phyloP scores from a whole-genome alignment of 1,140 invertebrate species.

The Caligus rogercresseyi region DNA sequence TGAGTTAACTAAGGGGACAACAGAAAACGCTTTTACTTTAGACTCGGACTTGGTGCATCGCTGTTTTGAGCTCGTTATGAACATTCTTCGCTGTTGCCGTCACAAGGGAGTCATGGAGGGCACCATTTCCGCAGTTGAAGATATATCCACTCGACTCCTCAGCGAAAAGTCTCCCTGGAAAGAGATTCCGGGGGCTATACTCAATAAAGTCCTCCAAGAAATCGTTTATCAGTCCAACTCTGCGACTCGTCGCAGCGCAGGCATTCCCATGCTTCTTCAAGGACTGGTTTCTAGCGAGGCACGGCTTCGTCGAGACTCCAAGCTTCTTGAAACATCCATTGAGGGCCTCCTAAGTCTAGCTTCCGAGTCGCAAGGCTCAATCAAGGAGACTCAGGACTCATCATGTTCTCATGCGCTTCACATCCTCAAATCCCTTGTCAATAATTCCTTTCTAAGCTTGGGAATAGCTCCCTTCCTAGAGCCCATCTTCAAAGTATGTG shows the following conservation, averaged over 20 bases:
- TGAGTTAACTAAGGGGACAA: neutral
- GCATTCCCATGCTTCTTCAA: neutral
- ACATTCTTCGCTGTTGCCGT: neutral
- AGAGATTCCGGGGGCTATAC: neutral
- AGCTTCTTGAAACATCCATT: neutral
- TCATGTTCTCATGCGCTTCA: neutral
- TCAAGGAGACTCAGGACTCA: neutral
- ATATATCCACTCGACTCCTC: neutral
- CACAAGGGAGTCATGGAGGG: neutral
- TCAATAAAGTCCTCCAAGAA: neutral
- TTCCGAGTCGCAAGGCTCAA: neutral
- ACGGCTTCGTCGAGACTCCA: neutral
- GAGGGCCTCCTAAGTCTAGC: neutral
- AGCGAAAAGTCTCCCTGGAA: neutral
- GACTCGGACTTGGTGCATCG: neutral
- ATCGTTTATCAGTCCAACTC: neutral
- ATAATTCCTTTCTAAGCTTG: neutral
- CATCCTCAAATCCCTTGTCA: neutral
- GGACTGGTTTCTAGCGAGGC: neutral
- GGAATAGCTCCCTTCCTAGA: neutral
- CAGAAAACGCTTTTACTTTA: neutral
- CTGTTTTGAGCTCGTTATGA: neutral
- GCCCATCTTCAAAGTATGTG: neutral
- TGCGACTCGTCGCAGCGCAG: neutral
- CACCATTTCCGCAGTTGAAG: neutral